Percentiles rank a stretch among this genome's conserved stretches.
Evolutionary conservation across 2,888 invertebrate genomes (phyloP).

Genomic region (Drepana falcataria): DNA sequence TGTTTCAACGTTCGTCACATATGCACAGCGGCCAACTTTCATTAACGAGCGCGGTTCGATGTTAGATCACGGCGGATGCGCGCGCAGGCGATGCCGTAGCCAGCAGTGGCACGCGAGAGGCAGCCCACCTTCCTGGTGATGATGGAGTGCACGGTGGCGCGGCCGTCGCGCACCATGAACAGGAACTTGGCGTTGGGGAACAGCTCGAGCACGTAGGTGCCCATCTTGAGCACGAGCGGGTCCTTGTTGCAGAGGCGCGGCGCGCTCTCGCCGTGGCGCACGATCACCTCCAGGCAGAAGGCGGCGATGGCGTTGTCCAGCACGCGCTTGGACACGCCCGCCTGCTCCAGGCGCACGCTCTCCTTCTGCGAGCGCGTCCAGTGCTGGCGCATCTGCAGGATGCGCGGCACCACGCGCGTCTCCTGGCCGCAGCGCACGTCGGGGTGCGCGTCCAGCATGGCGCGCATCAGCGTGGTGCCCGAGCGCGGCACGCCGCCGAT

Average conservation of each 20-base stretch:
- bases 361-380: slow-evolving; percentile 97
- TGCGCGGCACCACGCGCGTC: slow-evolving; percentile 96
- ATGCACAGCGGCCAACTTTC: too few species aligned
- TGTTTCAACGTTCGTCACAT: too few species aligned
- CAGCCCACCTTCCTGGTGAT: slow-evolving; percentile 91
- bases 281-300: slow-evolving; percentile 97
- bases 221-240: slow-evolving; percentile 98
- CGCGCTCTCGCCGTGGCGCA: slow-evolving; percentile 96
- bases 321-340: slow-evolving; percentile 94
- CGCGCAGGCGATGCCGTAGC: too few species aligned
- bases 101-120: background rate
- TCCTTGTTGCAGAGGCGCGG: slow-evolving; percentile 98
- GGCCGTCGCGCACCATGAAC: slow-evolving; percentile 98
- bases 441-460: slow-evolving; percentile 98
- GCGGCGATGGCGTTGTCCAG: slow-evolving; percentile 97
- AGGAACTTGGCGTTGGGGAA: slow-evolving; percentile 99
- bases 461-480: slow-evolving; percentile 97
- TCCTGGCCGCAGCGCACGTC: slow-evolving; percentile 98
- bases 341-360: slow-evolving; percentile 92
- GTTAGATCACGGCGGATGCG: too few species aligned
- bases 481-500: slow-evolving; percentile 98
- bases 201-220: slow-evolving; percentile 92
- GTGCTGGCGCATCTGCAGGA: slow-evolving; percentile 96
- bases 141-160: slow-evolving; percentile 99
- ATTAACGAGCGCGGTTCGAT: too few species aligned